Evolutionary conservation across 2,113 vertebrate species (phyloP).

Genomic region (Triplophysa tibetana): DNA sequence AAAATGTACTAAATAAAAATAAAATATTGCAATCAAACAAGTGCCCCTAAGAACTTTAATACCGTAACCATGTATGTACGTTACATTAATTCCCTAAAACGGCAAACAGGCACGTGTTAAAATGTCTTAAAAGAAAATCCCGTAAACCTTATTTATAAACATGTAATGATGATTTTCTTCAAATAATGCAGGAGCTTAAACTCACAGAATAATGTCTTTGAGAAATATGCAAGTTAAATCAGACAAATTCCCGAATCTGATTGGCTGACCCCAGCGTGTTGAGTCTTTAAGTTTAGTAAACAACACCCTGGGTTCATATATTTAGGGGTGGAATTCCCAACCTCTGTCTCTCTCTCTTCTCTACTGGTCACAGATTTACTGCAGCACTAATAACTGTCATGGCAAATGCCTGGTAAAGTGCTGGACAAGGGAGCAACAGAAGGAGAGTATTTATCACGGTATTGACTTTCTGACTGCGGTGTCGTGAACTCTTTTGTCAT

Average conservation of each 20-base stretch:
- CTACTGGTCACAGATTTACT: conserved; percentile 85
- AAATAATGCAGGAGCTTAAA: not conserved
- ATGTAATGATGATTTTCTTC: not conserved
- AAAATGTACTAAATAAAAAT: conserved; percentile 50
- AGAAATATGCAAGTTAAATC: conserved; percentile 39
- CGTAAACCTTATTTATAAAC: conserved; percentile 19
- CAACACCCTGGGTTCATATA: conserved; percentile 82
- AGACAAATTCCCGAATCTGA: conserved; percentile 44
- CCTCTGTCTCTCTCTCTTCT: conserved; percentile 50
- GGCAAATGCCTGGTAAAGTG: conserved; percentile 82
- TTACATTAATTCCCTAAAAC: conserved; percentile 58
- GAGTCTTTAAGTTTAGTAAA: conserved; percentile 89
- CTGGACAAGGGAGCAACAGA: conserved; percentile 80
- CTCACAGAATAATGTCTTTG: not conserved
- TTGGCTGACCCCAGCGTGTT: conserved; percentile 50
- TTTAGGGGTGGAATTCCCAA: conserved; percentile 70
- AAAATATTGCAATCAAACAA: conserved; percentile 46
- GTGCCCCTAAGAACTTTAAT: conserved; percentile 55
- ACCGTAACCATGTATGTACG: conserved; percentile 42
- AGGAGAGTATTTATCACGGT: conserved; percentile 82
- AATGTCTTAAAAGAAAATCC: conserved; percentile 27
- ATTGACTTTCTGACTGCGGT: conserved; percentile 84
- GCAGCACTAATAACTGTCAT: conserved; percentile 90
- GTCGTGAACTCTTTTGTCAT: conserved; percentile 87
- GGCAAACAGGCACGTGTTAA: conserved; percentile 58